These are phyloP conservation scores for Pseudomugil tenellus DNA, from an alignment of 2,797 vertebrate genomes.

Conservation along the genomic window DNA sequence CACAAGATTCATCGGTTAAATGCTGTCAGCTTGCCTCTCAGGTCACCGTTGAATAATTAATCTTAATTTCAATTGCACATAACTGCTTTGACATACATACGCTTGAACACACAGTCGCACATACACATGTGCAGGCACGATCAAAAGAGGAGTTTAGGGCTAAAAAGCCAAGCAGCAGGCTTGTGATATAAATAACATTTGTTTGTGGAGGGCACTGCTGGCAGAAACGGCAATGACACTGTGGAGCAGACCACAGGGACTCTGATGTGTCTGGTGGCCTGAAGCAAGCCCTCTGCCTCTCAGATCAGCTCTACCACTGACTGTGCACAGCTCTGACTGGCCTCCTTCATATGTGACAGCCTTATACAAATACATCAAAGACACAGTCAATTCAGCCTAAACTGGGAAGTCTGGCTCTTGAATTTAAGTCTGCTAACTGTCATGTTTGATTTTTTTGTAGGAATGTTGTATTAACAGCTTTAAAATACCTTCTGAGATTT, in stretches of 20 bases:
- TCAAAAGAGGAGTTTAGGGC: constrained; percentile 77
- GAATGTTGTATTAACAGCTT: background rate
- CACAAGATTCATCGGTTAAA: constrained; percentile 80
- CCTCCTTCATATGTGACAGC: constrained; percentile 63
- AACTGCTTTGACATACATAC: constrained; percentile 75
- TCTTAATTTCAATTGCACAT: constrained; percentile 80
- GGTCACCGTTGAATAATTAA: constrained; percentile 90
- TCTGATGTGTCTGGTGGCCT: constrained; percentile 77
- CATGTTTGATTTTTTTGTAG: constrained; percentile 23
- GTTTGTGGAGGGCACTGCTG: constrained; percentile 77
- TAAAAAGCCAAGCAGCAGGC: constrained; percentile 87
- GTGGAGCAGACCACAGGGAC: constrained; percentile 76
- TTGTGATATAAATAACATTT: constrained; percentile 85
- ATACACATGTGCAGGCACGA: constrained; percentile 65
- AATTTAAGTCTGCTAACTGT: constrained; percentile 27
- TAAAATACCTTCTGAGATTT: constrained; percentile 3
- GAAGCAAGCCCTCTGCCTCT: constrained; percentile 66
- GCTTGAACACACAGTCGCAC: constrained; percentile 27
- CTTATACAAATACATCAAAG: constrained; percentile 57
- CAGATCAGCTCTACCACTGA: constrained; percentile 64
- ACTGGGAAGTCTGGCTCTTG: constrained; percentile 14
- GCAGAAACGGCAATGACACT: constrained; percentile 73
- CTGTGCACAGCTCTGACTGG: constrained; percentile 64
- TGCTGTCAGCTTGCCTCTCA: constrained; percentile 81
- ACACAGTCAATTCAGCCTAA: constrained; percentile 35